Evolutionary conservation across 2,113 vertebrate species (phyloP).

Genomic region (Prietella phreatophila): DNA sequence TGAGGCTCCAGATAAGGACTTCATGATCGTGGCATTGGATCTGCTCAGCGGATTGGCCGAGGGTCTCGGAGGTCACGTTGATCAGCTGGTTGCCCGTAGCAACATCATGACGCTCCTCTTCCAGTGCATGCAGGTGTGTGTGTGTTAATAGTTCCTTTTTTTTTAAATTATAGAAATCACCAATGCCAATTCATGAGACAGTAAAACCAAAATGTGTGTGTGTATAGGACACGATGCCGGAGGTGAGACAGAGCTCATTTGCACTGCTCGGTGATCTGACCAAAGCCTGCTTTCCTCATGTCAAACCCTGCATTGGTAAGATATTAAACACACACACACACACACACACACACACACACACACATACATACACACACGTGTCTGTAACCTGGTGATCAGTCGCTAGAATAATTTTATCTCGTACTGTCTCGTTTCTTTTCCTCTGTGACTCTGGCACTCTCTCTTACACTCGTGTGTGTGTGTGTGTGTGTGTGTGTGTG

Average conservation of each 20-base stretch:
- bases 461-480: background rate
- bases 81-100: constrained; percentile 88
- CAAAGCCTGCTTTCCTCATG: constrained; percentile 93
- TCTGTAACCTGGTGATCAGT: background rate
- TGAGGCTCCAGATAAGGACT: constrained; percentile 93
- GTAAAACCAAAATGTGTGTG: constrained; percentile 7
- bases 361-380: background rate
- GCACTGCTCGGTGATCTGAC: constrained; percentile 91
- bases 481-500: constrained; percentile 39
- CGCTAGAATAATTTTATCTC: background rate
- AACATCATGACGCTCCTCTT: constrained; percentile 95
- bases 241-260: constrained; percentile 93
- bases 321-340: background rate
- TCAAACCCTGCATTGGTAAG: constrained; percentile 92
- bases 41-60: constrained; percentile 91
- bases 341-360: constrained; percentile 38
- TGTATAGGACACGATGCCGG: constrained; percentile 89
- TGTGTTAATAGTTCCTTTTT: background rate
- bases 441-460: background rate
- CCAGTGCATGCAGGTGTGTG: constrained; percentile 91
- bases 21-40: constrained; percentile 95
- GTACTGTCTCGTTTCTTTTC: background rate
- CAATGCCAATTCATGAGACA: background rate
- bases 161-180: background rate
- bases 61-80: constrained; percentile 86